A percentile compares a stretch with the other conserved stretches of the same genome.
Evolutionary conservation across 1,140 invertebrate genomes (phyloP).

Genomic region (Steinernema khuongi): DNA sequence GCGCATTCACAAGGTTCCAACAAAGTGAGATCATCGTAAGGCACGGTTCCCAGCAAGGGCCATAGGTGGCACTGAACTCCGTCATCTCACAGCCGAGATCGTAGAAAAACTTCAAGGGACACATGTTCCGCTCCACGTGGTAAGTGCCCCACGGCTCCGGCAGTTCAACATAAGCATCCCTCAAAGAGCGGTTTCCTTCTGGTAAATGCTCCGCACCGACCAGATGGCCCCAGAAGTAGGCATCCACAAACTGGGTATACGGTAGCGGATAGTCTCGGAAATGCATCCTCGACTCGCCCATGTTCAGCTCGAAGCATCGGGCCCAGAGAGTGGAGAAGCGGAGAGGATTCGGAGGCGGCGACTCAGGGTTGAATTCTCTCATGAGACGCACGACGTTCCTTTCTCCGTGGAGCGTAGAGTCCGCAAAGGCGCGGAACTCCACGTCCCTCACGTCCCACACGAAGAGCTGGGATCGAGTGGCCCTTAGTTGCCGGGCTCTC

Average conservation of each 20-base stretch:
- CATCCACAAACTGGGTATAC: constrained; percentile 69
- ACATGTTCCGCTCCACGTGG: constrained; percentile 72
- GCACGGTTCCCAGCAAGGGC: constrained; percentile 96
- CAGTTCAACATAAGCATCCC: constrained; percentile 60
- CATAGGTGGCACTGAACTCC: constrained; percentile 83
- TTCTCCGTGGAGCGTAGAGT: constrained; percentile 76
- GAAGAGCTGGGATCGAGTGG: constrained; percentile 72
- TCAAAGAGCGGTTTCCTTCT: constrained; percentile 39
- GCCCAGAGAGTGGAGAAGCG: constrained; percentile 91
- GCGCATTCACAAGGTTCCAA: constrained; percentile 72
- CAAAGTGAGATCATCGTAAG: constrained; percentile 88
- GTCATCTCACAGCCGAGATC: constrained; percentile 77
- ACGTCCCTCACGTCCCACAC: constrained; percentile 67
- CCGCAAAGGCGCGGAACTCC: constrained; percentile 76
- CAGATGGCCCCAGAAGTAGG: constrained; percentile 80
- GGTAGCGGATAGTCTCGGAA: constrained; percentile 93
- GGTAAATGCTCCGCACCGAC: constrained; percentile 76
- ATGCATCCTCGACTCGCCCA: constrained; percentile 76
- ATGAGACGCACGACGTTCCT: constrained; percentile 72
- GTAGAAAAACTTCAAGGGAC: constrained; percentile 90
- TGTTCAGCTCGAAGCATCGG: constrained; percentile 73
- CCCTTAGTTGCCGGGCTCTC: constrained; percentile 74
- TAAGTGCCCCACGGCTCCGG: constrained; percentile 62
- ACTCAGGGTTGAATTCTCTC: constrained; percentile 74
- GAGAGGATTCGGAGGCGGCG: constrained; percentile 76